Evolutionary conservation across 2,797 vertebrate genomes (phyloP).

Genomic region (Ptychadena robeensis): DNA sequence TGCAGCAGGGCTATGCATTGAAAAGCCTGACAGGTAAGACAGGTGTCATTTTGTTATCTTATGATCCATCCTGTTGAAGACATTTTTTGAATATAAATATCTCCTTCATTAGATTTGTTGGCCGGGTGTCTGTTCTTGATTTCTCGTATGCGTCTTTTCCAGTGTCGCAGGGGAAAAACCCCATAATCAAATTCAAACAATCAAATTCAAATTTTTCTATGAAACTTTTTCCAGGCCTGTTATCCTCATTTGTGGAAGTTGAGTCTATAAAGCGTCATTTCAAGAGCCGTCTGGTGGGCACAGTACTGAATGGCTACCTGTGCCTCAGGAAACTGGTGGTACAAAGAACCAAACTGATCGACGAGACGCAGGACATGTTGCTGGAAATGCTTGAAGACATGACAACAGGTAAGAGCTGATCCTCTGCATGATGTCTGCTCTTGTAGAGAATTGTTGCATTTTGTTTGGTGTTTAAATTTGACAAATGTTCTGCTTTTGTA

Average conservation of each 20-base stretch:
- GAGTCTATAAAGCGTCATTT: slow-evolving; percentile 98
- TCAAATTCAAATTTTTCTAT: too few species aligned
- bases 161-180: too few species aligned
- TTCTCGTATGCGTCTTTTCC: too few species aligned
- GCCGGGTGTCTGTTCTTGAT: too few species aligned
- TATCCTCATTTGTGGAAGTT: slow-evolving; percentile 97
- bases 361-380: slow-evolving; percentile 98
- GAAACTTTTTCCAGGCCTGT: slow-evolving; percentile 84
- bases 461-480: too few species aligned
- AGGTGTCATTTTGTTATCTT: too few species aligned
- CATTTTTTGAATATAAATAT: too few species aligned
- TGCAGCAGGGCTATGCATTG: slow-evolving; percentile 97
- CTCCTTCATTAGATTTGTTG: too few species aligned
- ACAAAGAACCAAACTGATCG: slow-evolving; percentile 96
- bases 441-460: too few species aligned
- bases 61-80: too few species aligned
- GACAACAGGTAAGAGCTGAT: slow-evolving; percentile 87
- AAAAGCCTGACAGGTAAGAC: slow-evolving; percentile 94
- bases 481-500: neutral
- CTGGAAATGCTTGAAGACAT: slow-evolving; percentile 99
- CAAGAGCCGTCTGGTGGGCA: slow-evolving; percentile 96
- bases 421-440: too few species aligned
- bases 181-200: too few species aligned
- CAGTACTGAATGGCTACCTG: slow-evolving; percentile 95
- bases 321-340: slow-evolving; percentile 96